phyloP scores from a whole-genome alignment of 2,797 vertebrate species.

The Eleutherodactylus coqui region DNA sequence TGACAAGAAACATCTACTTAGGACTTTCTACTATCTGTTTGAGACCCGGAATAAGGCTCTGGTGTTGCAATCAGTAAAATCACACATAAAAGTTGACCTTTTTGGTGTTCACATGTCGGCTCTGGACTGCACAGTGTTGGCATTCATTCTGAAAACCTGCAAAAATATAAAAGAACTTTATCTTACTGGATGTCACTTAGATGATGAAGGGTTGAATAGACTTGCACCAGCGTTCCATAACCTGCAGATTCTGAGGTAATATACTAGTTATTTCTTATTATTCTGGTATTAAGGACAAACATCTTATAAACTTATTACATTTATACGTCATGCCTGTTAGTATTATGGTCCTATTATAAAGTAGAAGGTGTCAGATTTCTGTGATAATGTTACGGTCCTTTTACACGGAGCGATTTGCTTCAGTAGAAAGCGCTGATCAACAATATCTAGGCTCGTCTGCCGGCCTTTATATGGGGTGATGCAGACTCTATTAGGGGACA shows the following conservation, averaged over 20 bases:
- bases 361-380: too few species aligned
- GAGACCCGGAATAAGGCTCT: conserved; percentile 73
- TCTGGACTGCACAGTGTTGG: conserved; percentile 48
- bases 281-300: neutral
- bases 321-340: too few species aligned
- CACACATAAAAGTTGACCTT: neutral
- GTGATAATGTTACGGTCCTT: too few species aligned
- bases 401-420: too few species aligned
- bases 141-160: conserved; percentile 24
- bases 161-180: neutral
- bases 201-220: conserved; percentile 23
- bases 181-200: conserved; percentile 16
- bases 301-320: too few species aligned
- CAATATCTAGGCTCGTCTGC: too few species aligned
- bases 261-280: neutral
- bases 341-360: too few species aligned
- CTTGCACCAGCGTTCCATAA: conserved; percentile 9
- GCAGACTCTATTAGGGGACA: too few species aligned
- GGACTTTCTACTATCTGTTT: conserved; percentile 72
- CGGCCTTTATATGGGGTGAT: too few species aligned
- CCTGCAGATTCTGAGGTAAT: neutral
- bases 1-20: conserved; percentile 63
- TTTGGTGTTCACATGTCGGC: conserved; percentile 2
- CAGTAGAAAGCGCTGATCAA: too few species aligned
- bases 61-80: conserved; percentile 62